Evolutionary conservation across 2,797 vertebrate genomes (phyloP).

Genomic region (Acridotheres tristis): DNA sequence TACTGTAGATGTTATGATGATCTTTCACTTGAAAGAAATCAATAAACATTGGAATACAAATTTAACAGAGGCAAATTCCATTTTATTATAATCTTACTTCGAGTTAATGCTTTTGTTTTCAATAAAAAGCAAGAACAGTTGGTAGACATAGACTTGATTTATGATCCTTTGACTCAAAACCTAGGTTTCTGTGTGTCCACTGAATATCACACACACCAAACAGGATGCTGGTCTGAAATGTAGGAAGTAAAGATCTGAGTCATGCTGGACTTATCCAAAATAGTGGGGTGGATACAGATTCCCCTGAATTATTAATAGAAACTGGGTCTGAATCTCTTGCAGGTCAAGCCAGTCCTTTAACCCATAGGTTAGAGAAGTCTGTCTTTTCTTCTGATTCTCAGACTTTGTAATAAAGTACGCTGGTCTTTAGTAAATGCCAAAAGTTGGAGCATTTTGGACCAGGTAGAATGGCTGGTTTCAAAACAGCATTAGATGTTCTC

Average conservation of each 20-base stretch:
- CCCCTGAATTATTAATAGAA: background rate
- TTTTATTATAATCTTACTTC: background rate
- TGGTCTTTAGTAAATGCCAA: background rate
- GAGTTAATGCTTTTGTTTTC: background rate
- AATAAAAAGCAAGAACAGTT: background rate
- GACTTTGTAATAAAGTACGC: background rate
- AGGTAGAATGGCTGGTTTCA: background rate
- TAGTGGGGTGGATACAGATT: background rate
- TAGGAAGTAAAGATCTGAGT: background rate
- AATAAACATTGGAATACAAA: background rate
- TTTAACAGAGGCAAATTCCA: background rate
- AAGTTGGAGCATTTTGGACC: background rate
- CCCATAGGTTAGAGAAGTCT: background rate
- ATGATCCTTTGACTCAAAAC: background rate
- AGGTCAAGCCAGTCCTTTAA: background rate
- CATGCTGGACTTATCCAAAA: background rate
- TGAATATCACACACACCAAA: background rate
- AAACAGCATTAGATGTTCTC: background rate
- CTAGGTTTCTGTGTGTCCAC: background rate
- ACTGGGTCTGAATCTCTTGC: background rate
- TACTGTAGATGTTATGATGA: slow-evolving; percentile 32
- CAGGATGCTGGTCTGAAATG: background rate
- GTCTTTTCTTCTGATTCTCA: background rate
- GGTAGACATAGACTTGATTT: background rate
- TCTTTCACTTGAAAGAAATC: slow-evolving; percentile 48